Evolutionary conservation across 2,888 invertebrate species (phyloP).

Genomic region (Ypsolopha scabrella): DNA sequence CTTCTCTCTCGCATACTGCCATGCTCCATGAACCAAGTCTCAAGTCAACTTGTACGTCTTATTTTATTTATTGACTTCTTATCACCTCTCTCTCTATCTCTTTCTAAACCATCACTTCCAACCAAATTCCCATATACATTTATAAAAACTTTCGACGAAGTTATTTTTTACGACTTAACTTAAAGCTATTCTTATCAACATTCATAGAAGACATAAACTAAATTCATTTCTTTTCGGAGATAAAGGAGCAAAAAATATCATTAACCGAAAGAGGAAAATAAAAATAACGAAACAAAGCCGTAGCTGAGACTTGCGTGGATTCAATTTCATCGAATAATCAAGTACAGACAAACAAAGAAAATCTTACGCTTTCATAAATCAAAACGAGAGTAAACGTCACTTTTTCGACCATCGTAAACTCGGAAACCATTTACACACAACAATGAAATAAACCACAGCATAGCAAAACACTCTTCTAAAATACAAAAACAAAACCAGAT

Average conservation of each 20-base stretch:
- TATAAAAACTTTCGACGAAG: background rate
- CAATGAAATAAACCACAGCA: background rate
- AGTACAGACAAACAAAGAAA: constrained; percentile 27
- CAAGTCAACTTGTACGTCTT: too few species aligned
- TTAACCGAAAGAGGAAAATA: constrained; percentile 20
- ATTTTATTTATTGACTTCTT: too few species aligned
- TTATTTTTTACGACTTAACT: constrained; percentile 2
- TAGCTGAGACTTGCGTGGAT: constrained; percentile 17
- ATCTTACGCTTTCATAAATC: constrained; percentile 32
- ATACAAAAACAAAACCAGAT: background rate
- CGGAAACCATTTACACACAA: constrained; percentile 6
- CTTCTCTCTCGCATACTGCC: too few species aligned
- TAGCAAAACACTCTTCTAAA: background rate
- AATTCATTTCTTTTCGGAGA: constrained; percentile 26
- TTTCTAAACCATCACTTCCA: too few species aligned
- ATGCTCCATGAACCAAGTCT: too few species aligned
- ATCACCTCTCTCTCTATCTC: too few species aligned
- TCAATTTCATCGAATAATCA: constrained; percentile 30
- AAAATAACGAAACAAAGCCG: constrained; percentile 8
- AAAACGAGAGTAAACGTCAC: constrained; percentile 45
- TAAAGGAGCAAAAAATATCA: constrained; percentile 22
- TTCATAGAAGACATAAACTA: constrained; percentile 25
- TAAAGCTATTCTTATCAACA: constrained; percentile 3
- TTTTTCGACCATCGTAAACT: constrained; percentile 42
- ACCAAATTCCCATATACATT: too few species aligned